Percentiles rank a stretch among this genome's conserved stretches.
phyloP scores from a whole-genome alignment of 2,113 vertebrate genomes.

The Arenaria interpres region DNA sequence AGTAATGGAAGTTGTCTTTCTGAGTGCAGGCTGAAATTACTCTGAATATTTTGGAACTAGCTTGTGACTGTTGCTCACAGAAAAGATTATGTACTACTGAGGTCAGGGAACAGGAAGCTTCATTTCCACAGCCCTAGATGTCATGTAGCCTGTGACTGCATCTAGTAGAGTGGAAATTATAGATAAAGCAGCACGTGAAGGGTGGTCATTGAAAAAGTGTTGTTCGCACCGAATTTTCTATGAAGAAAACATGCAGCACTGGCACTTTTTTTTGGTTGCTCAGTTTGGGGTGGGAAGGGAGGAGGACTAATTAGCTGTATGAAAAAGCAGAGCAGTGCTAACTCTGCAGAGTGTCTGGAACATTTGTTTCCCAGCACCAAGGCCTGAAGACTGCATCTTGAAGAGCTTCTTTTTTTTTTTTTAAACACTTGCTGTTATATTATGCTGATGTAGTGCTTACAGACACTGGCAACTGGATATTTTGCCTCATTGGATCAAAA shows the following conservation, averaged over 20 bases:
- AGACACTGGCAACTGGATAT: not conserved
- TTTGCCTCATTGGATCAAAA: not conserved
- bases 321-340: not conserved
- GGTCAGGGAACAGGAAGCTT: not conserved
- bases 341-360: not conserved
- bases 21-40: not conserved
- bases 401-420: not conserved
- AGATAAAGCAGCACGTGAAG: not conserved
- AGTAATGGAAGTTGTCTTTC: not conserved
- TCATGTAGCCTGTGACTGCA: not conserved
- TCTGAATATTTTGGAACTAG: not conserved
- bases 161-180: not conserved
- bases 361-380: not conserved
- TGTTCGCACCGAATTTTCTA: not conserved
- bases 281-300: rapidly evolving
- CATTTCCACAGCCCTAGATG: not conserved
- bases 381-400: not conserved
- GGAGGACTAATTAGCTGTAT: not conserved
- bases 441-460: not conserved
- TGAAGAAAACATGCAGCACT: not conserved
- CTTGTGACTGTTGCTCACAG: not conserved
- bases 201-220: not conserved
- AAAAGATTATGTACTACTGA: not conserved
- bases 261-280: not conserved
- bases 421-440: not conserved